A percentile compares a stretch with the other conserved stretches of the same genome.
Evolutionary conservation across 2,113 vertebrate species (phyloP).

Genomic region (Cacatua alba): DNA sequence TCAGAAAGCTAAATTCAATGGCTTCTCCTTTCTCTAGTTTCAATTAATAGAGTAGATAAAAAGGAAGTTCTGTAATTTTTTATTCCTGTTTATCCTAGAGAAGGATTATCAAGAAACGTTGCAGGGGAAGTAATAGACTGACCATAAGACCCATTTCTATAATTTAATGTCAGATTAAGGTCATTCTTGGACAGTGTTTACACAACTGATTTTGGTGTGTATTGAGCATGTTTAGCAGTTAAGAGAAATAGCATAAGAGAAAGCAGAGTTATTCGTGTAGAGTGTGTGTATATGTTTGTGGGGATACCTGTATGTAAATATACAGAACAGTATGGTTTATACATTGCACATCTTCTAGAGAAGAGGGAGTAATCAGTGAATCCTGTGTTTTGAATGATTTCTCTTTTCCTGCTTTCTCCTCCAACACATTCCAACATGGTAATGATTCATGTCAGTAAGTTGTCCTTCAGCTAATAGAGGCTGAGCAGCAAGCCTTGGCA

Average conservation of each 20-base stretch:
- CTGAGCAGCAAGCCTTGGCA: background rate
- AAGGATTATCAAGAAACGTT: background rate
- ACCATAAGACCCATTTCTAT: background rate
- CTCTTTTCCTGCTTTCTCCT: background rate
- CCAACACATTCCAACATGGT: background rate
- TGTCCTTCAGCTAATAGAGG: background rate
- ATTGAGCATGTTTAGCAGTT: background rate
- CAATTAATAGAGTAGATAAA: background rate
- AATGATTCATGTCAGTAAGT: background rate
- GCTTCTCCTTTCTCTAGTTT: background rate
- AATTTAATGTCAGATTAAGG: background rate
- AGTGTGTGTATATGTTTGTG: background rate
- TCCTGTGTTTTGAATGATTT: background rate
- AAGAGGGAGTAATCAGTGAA: background rate
- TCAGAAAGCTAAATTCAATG: background rate
- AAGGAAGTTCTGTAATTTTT: background rate
- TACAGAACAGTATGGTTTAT: background rate
- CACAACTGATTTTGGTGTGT: background rate
- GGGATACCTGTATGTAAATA: background rate
- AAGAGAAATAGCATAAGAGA: background rate
- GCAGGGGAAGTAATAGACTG: background rate
- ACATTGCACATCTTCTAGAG: background rate
- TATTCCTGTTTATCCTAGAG: background rate
- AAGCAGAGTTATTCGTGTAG: background rate
- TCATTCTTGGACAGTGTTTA: background rate